These are phyloP conservation scores for Megastigmus dorsalis DNA, from an alignment of 2,888 invertebrate species.

Conservation along the genomic window DNA sequence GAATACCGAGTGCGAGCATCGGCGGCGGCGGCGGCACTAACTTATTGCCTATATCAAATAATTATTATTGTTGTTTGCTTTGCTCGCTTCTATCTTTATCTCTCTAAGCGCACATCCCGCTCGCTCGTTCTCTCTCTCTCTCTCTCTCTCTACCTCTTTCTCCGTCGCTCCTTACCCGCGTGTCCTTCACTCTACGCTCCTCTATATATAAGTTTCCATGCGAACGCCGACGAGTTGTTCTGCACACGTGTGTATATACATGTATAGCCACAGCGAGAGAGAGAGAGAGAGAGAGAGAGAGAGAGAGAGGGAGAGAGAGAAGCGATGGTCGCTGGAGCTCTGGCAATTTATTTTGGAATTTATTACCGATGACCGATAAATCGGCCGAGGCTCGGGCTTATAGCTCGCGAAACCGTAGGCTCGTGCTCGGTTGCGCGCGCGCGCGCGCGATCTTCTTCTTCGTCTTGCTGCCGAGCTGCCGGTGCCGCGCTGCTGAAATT, in stretches of 20 bases:
- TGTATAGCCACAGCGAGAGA: too few relatives aligned
- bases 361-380: constrained; percentile 74
- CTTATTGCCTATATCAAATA: constrained; percentile 72
- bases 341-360: constrained; percentile 72
- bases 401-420: constrained; percentile 34
- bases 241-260: neutral
- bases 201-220: neutral
- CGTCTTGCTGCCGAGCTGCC: too few relatives aligned
- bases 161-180: neutral
- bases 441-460: constrained; percentile 14
- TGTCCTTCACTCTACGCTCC: constrained; percentile 9
- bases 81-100: constrained; percentile 60
- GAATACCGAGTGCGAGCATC: constrained; percentile 12
- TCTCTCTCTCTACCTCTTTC: constrained; percentile 38
- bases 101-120: constrained; percentile 11
- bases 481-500: too few relatives aligned
- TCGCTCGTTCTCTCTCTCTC: constrained; percentile 16
- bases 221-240: neutral
- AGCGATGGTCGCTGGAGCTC: constrained; percentile 13
- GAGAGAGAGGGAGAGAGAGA: too few relatives aligned
- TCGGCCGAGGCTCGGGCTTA: constrained; percentile 37
- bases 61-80: constrained; percentile 75
- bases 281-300: too few relatives aligned
- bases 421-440: too few relatives aligned
- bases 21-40: constrained; percentile 57